Evolutionary conservation across 1,140 invertebrate species (phyloP).

Genomic region (Latrodectus geometricus): DNA sequence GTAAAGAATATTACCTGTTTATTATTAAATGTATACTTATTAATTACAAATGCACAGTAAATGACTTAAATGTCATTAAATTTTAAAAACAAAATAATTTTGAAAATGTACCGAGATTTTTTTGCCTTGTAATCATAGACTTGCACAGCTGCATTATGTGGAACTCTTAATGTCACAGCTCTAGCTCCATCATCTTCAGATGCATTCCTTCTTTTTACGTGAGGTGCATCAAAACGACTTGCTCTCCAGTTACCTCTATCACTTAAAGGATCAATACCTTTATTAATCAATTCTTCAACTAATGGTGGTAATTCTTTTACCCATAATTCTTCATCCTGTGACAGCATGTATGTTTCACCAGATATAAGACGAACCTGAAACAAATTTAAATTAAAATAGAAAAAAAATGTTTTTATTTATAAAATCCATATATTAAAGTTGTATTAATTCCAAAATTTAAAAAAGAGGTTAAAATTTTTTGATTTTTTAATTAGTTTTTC

Average conservation of each 20-base stretch:
- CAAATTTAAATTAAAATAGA: conserved; percentile 3
- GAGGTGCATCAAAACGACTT: neutral
- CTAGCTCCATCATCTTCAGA: conserved; percentile 68
- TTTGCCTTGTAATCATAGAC: conserved; percentile 74
- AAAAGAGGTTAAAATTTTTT: too few relatives aligned
- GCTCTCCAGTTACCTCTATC: conserved; percentile 67
- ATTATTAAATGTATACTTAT: too few relatives aligned
- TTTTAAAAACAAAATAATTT: neutral
- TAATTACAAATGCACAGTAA: too few relatives aligned
- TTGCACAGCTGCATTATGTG: conserved; percentile 74
- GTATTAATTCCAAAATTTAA: too few relatives aligned
- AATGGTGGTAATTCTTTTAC: conserved; percentile 70
- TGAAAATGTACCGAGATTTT: conserved; percentile 69
- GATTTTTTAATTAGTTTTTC: too few relatives aligned
- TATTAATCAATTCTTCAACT: conserved; percentile 69
- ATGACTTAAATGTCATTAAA: too few relatives aligned
- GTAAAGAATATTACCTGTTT: too few relatives aligned
- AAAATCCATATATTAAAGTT: too few relatives aligned
- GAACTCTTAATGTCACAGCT: conserved; percentile 72
- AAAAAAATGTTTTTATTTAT: neutral
- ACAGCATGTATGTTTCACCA: conserved; percentile 73
- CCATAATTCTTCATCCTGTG: conserved; percentile 73
- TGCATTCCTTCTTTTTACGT: neutral
- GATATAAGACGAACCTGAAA: conserved; percentile 70
- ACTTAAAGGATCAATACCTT: conserved; percentile 69